Conservation (phyloP, 2,888 invertebrate species). For the Tachina grossa region DNA sequence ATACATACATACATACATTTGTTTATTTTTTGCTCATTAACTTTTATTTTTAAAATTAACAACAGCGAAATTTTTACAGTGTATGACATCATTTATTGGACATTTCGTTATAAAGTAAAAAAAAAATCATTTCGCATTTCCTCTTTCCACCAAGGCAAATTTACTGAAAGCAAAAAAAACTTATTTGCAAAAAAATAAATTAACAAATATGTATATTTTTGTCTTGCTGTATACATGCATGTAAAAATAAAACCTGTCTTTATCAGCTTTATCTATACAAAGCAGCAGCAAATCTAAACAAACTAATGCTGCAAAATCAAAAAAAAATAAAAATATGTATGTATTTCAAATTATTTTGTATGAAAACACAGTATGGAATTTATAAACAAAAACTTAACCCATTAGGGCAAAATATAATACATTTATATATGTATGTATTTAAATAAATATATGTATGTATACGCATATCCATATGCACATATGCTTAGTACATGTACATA, state of each 20-base stretch:
- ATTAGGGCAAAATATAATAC: constrained; percentile 1
- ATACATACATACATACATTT: constrained; percentile 7
- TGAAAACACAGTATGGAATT: constrained; percentile 64
- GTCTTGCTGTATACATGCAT: not conserved
- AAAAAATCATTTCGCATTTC: constrained; percentile 41
- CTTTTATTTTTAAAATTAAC: constrained; percentile 34
- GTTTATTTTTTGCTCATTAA: constrained; percentile 36
- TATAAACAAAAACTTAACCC: constrained; percentile 63
- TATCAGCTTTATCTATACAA: constrained; percentile 56
- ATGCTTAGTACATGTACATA: no score
- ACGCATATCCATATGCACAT: no score
- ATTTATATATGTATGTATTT: not conserved
- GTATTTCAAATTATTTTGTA: not conserved
- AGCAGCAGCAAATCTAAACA: constrained; percentile 26
- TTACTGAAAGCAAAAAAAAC: constrained; percentile 10
- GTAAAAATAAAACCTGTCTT: constrained; percentile 50
- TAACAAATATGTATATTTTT: not conserved
- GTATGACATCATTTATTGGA: constrained; percentile 65
- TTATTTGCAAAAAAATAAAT: constrained; percentile 21
- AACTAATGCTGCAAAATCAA: constrained; percentile 58
- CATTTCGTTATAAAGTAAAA: constrained; percentile 50
- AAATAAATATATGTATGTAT: no score
- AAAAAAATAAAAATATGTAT: not conserved
- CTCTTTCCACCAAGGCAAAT: constrained; percentile 21
- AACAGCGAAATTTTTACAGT: constrained; percentile 45